phyloP scores from a whole-genome alignment of 53 echinoderm and acorn worm genomes.

The Holothuria scabra region DNA sequence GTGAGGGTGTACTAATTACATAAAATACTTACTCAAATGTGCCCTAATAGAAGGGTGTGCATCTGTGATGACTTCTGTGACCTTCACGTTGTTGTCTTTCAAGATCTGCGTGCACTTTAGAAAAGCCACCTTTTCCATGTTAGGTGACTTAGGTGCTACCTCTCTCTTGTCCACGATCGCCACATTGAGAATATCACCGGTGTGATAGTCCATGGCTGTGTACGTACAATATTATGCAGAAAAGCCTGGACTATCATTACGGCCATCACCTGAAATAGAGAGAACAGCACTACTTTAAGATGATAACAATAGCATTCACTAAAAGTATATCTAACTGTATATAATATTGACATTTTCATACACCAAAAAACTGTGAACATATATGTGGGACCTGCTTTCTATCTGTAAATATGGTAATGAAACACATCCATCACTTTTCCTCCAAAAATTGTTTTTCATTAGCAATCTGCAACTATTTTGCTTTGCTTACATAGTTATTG shows the following conservation, averaged over 20 bases:
- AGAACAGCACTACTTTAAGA: no score
- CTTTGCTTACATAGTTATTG: no score
- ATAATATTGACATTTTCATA: no score
- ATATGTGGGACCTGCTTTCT: no score
- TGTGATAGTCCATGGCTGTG: background rate
- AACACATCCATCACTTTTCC: no score
- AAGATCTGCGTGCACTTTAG: background rate
- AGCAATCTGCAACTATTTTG: no score
- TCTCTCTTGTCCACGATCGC: background rate
- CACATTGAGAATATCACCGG: background rate
- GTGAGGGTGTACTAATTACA: no score
- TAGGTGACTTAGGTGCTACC: background rate
- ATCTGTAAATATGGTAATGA: no score
- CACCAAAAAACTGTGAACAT: no score
- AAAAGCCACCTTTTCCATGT: conserved; percentile 1
- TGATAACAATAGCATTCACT: no score
- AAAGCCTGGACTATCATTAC: conserved; percentile 19
- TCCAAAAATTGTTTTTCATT: no score
- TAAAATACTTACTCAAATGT: conserved; percentile 17
- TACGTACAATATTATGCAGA: conserved; percentile 10
- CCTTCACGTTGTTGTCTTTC: background rate
- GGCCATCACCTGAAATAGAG: background rate
- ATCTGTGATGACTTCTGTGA: conserved; percentile 16
- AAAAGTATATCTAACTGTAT: no score
- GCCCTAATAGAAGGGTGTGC: conserved; percentile 15